Evolutionary conservation across 2,888 invertebrate genomes (phyloP).

Genomic region (Tolmerus cingulatus): DNA sequence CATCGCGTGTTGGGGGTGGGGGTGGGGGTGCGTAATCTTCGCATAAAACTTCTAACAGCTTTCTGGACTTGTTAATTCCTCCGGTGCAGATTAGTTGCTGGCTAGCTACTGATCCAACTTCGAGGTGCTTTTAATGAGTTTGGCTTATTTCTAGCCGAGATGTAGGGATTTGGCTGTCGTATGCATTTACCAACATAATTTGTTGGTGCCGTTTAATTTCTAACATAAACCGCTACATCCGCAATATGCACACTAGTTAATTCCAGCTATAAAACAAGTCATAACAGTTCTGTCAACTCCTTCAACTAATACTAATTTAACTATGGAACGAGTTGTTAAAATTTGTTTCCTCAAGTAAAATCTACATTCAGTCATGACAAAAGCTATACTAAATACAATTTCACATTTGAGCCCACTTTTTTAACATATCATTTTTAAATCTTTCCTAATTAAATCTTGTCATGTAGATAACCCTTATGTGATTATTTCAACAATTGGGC

Average conservation of each 20-base stretch:
- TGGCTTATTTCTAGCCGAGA: background rate
- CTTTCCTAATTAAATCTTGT: no score
- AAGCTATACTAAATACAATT: no score
- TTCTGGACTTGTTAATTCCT: slow-evolving; percentile 18
- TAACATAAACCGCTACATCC: background rate
- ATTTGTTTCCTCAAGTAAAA: background rate
- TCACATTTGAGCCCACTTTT: no score
- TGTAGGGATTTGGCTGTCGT: background rate
- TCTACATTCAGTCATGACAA: no score
- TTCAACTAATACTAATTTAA: background rate
- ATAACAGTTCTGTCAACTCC: background rate
- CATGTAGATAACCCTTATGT: no score
- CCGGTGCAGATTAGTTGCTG: slow-evolving; percentile 20
- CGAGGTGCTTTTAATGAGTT: slow-evolving; percentile 42
- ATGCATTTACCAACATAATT: slow-evolving; percentile 11
- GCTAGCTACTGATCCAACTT: slow-evolving; percentile 40
- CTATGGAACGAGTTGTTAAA: background rate
- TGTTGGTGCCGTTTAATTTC: background rate
- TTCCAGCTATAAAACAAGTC: background rate
- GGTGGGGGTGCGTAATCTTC: slow-evolving; percentile 33
- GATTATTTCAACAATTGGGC: no score
- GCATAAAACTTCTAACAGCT: slow-evolving; percentile 38
- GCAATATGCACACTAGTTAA: background rate
- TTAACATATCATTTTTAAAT: no score
- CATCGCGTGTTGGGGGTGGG: background rate